Evolutionary conservation across 1,140 invertebrate species (phyloP), one percentile per base, ranked within the genome.

Genomic region (Hypsibius dujardini): DNA sequence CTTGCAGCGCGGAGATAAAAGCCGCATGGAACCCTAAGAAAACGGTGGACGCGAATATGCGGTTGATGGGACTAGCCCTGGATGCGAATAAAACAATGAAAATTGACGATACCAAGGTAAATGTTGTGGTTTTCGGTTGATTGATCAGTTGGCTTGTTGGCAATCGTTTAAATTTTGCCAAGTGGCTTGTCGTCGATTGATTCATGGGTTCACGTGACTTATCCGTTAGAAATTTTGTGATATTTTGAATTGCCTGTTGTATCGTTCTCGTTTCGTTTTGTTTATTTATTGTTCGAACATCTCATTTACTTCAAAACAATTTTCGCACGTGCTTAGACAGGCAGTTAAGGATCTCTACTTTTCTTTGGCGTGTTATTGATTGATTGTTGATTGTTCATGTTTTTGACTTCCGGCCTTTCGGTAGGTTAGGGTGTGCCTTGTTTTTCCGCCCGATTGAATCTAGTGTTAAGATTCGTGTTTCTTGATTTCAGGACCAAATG

Each of bases 1-100:
- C 70, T 82, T 82, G 47, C 77, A 91, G 89, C 78, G 80, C 84
- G 74, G 79, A 85, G 72, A 81, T 92, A 73, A 88, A 88, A 79
- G 79, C 87, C 71, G 84, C 85, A 45, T 92, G 89, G 89, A 84
- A 88, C 75, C 75, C 81, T 3, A 83, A 80, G 56, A 86, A 86
- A 77, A 86, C 87, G 0, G 82, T 85, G 1, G 79, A 82, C 59
- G 81, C 79, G 46, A 92, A 92, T 80, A 81, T 92, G 56, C 79
- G 78, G 74, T 83, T 87, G 73, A 91, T 92, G 88, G 90, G 90
- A 1, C 77, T 92, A n/a, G 84, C 85, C 1, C 85, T 84, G 77
- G 85, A 92, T 80, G 83, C 88, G 3, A 92, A 91, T 77, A 82
- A 85, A 79, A 79, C 81, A 1, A 76, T 90, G 1, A 83, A 84